A percentile compares a stretch with the other conserved stretches of the same genome.
Conservation (phyloP, 2,113 vertebrate species). For the Cololabis saira region DNA sequence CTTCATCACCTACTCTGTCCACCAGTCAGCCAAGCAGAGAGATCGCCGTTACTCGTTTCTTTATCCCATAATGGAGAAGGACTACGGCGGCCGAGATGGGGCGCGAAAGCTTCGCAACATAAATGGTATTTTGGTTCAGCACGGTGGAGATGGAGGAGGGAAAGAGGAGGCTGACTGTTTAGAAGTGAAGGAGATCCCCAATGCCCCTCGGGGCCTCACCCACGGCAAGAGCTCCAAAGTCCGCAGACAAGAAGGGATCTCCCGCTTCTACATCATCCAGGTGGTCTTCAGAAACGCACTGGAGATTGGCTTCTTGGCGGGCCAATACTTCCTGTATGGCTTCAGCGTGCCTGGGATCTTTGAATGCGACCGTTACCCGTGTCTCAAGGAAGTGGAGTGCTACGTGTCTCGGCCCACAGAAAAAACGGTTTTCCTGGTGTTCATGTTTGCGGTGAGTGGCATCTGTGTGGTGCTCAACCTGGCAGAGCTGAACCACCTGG, state of each 20-base stretch:
- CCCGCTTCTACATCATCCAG: constrained; percentile 90
- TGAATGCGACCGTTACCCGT: constrained; percentile 89
- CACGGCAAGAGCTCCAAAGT: constrained; percentile 81
- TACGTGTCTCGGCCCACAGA: constrained; percentile 91
- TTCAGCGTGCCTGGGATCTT: constrained; percentile 88
- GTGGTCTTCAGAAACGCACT: constrained; percentile 91
- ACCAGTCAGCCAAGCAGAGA: constrained; percentile 89
- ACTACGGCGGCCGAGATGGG: constrained; percentile 75
- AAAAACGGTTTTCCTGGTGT: constrained; percentile 89
- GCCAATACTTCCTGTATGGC: constrained; percentile 91
- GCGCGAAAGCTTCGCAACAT: constrained; percentile 76
- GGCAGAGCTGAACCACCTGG: constrained; percentile 92
- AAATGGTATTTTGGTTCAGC: constrained; percentile 83
- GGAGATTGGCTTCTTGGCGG: constrained; percentile 89
- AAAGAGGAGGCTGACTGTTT: constrained; percentile 84
- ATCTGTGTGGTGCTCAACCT: constrained; percentile 91
- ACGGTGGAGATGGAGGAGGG: constrained; percentile 53
- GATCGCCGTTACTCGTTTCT: constrained; percentile 87
- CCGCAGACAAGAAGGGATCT: constrained; percentile 87
- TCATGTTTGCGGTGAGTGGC: constrained; percentile 94
- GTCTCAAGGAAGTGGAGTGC: constrained; percentile 91
- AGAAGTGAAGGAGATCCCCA: constrained; percentile 86
- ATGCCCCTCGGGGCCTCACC: constrained; percentile 67
- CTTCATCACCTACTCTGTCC: constrained; percentile 92
- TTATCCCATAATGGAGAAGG: constrained; percentile 84